A percentile compares a stretch with the other conserved stretches of the same genome.
phyloP scores from a whole-genome alignment of 2,888 invertebrate genomes.

The Pycnomerus fuliginosus region DNA sequence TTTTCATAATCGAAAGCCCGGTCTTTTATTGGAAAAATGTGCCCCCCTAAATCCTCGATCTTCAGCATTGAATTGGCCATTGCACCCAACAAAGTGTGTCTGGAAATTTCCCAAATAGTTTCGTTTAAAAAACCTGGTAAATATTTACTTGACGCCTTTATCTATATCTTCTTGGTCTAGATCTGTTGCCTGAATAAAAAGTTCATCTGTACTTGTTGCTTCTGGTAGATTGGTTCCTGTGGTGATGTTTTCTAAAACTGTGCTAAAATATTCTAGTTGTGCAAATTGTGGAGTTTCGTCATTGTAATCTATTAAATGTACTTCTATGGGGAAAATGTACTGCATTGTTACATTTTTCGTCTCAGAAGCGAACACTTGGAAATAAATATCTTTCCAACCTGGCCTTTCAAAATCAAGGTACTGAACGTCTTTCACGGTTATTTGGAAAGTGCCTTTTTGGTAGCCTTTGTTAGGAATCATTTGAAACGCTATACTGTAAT shows the following conservation, averaged over 20 bases:
- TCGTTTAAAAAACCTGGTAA: conserved; percentile 1
- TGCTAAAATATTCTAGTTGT: conserved; percentile 46
- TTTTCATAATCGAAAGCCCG: conserved; percentile 65
- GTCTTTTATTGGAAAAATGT: conserved; percentile 56
- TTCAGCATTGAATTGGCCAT: conserved; percentile 38
- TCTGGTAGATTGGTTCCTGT: conserved; percentile 55
- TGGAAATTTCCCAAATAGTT: too few relatives aligned
- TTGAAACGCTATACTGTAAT: conserved; percentile 3
- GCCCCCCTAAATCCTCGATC: conserved; percentile 60
- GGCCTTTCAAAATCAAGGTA: background rate
- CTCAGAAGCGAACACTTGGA: too few relatives aligned
- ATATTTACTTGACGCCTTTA: conserved; percentile 4
- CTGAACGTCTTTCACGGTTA: background rate
- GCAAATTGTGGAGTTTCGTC: conserved; percentile 69
- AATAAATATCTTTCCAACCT: background rate
- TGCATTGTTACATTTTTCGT: conserved; percentile 29
- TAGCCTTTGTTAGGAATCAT: conserved; percentile 7
- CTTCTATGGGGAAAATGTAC: conserved; percentile 50
- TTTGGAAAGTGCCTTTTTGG: background rate
- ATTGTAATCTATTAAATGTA: conserved; percentile 66
- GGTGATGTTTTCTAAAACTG: conserved; percentile 60
- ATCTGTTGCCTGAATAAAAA: conserved; percentile 60
- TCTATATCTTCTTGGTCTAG: conserved; percentile 60
- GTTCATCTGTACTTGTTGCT: too few relatives aligned
- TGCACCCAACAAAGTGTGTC: conserved; percentile 59